A percentile compares a stretch with the other conserved stretches of the same genome.
These are phyloP conservation scores for Tetraneura akinire DNA, from an alignment of 1,140 invertebrate species.

Conservation along the genomic window DNA sequence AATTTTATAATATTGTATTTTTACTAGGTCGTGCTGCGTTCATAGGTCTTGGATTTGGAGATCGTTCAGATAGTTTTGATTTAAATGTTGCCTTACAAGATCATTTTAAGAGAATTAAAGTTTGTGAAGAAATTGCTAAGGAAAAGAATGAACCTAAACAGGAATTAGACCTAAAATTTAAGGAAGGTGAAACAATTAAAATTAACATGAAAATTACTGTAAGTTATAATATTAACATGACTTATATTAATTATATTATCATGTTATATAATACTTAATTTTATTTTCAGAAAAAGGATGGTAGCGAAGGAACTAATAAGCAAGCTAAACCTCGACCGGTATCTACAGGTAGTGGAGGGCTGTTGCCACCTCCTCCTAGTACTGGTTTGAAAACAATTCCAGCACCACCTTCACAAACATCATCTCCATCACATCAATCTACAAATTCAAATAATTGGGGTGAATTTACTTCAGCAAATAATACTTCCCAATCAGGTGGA, in stretches of 20 bases:
- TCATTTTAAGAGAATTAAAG: slow-evolving; percentile 96
- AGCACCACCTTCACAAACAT: slow-evolving; percentile 65
- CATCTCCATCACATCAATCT: slow-evolving; percentile 68
- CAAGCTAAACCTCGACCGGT: slow-evolving; percentile 66
- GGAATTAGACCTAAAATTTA: slow-evolving; percentile 92
- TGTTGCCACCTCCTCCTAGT: slow-evolving; percentile 84
- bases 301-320: slow-evolving; percentile 65
- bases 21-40: slow-evolving; percentile 86
- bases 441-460: slow-evolving; percentile 66
- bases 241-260: neutral
- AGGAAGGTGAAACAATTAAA: slow-evolving; percentile 98
- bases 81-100: slow-evolving; percentile 98
- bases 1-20: neutral
- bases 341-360: slow-evolving; percentile 62
- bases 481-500: slow-evolving; percentile 22
- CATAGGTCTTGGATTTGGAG: slow-evolving; percentile 95
- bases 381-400: slow-evolving; percentile 67
- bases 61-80: slow-evolving; percentile 98
- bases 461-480: slow-evolving; percentile 72
- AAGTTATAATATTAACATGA: slow-evolving; percentile 58
- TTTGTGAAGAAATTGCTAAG: slow-evolving; percentile 84
- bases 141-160: slow-evolving; percentile 76
- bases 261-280: neutral
- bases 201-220: slow-evolving; percentile 98
- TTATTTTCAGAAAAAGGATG: slow-evolving; percentile 79